A percentile compares a stretch with the other conserved stretches of the same genome.
Evolutionary conservation across 1,140 invertebrate species (phyloP).

Genomic region (Dendroctonus ponderosae): DNA sequence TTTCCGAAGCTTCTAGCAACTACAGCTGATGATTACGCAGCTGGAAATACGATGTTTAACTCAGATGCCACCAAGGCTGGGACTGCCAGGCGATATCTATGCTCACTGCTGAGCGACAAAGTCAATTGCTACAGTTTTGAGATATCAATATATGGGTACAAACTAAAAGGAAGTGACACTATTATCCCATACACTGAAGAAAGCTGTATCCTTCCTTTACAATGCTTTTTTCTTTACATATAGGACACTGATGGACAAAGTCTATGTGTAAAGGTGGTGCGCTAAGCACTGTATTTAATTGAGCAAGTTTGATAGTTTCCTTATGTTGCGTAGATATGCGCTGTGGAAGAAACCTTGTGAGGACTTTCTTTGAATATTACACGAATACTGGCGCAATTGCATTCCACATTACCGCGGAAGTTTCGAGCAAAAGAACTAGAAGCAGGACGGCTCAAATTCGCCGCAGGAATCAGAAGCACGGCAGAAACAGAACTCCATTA

Average conservation of each 20-base stretch:
- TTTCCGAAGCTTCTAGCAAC: slow-evolving; percentile 86
- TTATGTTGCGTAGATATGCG: slow-evolving; percentile 54
- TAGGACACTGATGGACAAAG: too few species aligned
- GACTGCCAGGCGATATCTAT: slow-evolving; percentile 78
- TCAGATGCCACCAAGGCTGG: slow-evolving; percentile 80
- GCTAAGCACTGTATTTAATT: too few species aligned
- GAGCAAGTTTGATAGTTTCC: too few species aligned
- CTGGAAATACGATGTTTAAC: slow-evolving; percentile 85
- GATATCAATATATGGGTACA: slow-evolving; percentile 84
- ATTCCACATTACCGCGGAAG: slow-evolving; percentile 55
- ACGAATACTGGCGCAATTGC: slow-evolving; percentile 70
- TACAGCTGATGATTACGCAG: slow-evolving; percentile 80
- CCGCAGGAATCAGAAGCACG: slow-evolving; percentile 54
- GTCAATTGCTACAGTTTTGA: slow-evolving; percentile 84
- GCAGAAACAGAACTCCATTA: slow-evolving; percentile 53
- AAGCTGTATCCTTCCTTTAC: slow-evolving; percentile 77
- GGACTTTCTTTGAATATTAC: slow-evolving; percentile 80
- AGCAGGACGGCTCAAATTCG: slow-evolving; percentile 53
- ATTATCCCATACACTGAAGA: slow-evolving; percentile 85
- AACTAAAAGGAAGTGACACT: slow-evolving; percentile 61
- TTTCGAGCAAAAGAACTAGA: slow-evolving; percentile 53
- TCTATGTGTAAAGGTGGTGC: too few species aligned
- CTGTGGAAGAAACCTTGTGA: slow-evolving; percentile 72
- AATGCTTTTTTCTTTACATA: too few species aligned
- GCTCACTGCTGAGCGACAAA: slow-evolving; percentile 66